Conservation (phyloP, 2,113 vertebrate genomes). For the Bubo blakistoni region DNA sequence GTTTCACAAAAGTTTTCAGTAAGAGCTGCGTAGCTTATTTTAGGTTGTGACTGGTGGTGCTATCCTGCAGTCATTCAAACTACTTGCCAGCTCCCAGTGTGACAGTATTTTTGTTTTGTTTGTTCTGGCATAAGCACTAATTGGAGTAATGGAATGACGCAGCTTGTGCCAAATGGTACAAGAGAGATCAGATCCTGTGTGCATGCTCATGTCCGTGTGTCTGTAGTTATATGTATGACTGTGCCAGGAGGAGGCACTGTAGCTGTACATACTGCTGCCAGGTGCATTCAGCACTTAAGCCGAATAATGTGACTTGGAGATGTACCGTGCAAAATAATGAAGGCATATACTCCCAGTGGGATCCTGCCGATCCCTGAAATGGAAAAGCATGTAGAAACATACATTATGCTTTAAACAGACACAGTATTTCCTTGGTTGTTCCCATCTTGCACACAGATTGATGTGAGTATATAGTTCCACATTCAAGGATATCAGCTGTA, state of each 20-base stretch:
- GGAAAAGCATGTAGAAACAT: not conserved
- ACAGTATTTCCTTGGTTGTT: not conserved
- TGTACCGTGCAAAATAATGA: not conserved
- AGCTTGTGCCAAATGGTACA: not conserved
- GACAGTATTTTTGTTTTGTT: constrained; percentile 18
- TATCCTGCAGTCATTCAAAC: not conserved
- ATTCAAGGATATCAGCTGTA: not conserved
- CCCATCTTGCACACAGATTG: accelerated
- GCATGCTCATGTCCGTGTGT: accelerated
- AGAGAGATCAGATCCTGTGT: not conserved
- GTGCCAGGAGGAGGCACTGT: not conserved
- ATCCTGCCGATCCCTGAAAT: not conserved
- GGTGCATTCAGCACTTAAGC: not conserved
- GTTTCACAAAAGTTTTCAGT: not conserved
- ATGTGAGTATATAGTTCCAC: not conserved
- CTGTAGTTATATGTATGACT: not conserved
- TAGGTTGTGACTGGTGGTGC: not conserved
- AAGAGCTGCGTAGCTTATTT: not conserved
- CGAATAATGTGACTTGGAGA: not conserved
- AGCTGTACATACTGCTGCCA: not conserved
- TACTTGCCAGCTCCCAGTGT: not conserved
- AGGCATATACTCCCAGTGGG: not conserved
- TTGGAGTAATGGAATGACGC: not conserved
- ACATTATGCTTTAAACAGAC: not conserved
- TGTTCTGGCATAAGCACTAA: not conserved